Percentiles rank a stretch among this genome's conserved stretches.
phyloP scores from a whole-genome alignment of 2,888 invertebrate species.

The Drosophila phalerata region DNA sequence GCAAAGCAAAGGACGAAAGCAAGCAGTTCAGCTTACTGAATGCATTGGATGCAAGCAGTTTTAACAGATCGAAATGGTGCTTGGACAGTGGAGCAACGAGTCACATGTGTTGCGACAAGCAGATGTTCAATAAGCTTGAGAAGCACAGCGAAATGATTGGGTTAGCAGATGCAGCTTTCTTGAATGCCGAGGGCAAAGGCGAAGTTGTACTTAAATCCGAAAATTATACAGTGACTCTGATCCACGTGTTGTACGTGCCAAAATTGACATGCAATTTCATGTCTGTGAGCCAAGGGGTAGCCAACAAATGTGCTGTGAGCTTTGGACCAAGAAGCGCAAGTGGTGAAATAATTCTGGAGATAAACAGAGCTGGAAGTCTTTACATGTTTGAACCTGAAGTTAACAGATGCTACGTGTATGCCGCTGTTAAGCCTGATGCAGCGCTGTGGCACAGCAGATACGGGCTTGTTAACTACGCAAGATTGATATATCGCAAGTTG shows the following conservation, averaged over 20 bases:
- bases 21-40: conserved; percentile 1
- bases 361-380: background rate
- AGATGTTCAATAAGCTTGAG: conserved; percentile 3
- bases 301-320: conserved; percentile 9
- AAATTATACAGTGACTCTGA: background rate
- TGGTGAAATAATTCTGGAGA: conserved; percentile 2
- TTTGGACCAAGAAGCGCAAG: conserved; percentile 3
- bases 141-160: conserved; percentile 8
- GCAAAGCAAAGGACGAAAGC: background rate
- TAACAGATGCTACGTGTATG: conserved; percentile 19
- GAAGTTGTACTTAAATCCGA: background rate
- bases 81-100: conserved; percentile 23
- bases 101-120: conserved; percentile 9
- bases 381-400: background rate
- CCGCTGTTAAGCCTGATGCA: background rate
- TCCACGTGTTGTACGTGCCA: background rate
- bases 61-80: conserved; percentile 1
- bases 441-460: background rate
- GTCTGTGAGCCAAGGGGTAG: background rate
- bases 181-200: conserved; percentile 14
- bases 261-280: conserved; percentile 2
- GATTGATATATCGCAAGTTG: background rate
- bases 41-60: conserved; percentile 12
- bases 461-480: conserved; percentile 1
- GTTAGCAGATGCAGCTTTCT: conserved; percentile 11